Evolutionary conservation across 2,113 vertebrate genomes (phyloP), one percentile per base, ranked within the genome.

Genomic region (Ammodytes marinus): DNA sequence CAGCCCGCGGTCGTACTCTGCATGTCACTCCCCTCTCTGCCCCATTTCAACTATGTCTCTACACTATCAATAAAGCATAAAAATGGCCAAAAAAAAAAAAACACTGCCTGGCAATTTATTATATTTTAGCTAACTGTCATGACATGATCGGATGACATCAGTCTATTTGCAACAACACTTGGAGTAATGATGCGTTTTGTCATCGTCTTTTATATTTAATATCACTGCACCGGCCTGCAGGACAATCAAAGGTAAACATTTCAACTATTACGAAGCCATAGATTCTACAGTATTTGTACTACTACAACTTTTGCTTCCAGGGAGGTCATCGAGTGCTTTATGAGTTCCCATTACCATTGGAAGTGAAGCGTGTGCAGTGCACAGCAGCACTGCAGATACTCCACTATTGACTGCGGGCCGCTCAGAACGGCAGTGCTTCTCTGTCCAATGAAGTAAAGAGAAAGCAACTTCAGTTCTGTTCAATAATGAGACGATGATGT

Each of bases 301-400:
- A 11, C 40, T 55, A 11, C 47, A 55, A 13, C 45, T 69, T 54
- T 75, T 45, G 19, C 53, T 67, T 0, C 39, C 37, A 74, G 49
- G 15, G 71, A 84, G 70, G 55, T 81, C 83, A 49, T 55, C 39
- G 67, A 59, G 68, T 50, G 50, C 68, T 79, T 78, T 14, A 27
- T n/a, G 14, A 84, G 47, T 61, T 74, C 77, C 79, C 77, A 46
- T 89, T 77, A 83, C 60, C 55, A 15, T 85, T 78, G 65, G 35
- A 82, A 79, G 79, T 43, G 59, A 79, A 58, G 64, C 65, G 52
- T 66, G 64, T 15, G 19, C 35, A 52, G 72, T 66, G 37, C n/a
- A 6, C 35, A 6, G 74, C 45, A 12, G 71, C 52, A 8, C 5
- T 50, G 72, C 60, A 63, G 69, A 77, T 43, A 12, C 37, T 40